Conservation (phyloP, 2,113 vertebrate species). For the Ophthalmolycus amberensis region DNA sequence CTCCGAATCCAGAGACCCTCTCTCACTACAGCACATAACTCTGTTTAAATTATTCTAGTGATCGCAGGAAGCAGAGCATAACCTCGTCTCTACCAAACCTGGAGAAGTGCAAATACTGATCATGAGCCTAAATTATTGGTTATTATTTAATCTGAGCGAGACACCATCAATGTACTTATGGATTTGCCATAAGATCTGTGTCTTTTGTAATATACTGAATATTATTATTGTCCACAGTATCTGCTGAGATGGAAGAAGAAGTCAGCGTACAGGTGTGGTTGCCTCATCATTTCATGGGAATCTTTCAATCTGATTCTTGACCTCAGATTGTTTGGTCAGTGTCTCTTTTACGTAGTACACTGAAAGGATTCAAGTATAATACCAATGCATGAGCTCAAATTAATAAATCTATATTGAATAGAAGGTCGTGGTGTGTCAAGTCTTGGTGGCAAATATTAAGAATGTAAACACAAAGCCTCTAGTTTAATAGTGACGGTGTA, state of each 20-base stretch:
- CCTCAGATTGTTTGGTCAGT: background rate
- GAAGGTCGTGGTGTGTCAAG: background rate
- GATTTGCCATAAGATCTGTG: background rate
- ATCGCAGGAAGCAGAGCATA: background rate
- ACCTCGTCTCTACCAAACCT: background rate
- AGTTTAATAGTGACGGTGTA: background rate
- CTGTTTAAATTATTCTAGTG: background rate
- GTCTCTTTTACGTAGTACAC: background rate
- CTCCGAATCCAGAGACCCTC: conserved; percentile 18
- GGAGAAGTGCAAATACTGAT: background rate
- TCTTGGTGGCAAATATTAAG: background rate
- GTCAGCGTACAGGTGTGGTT: background rate
- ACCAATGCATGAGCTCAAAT: conserved; percentile 18
- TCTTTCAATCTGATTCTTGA: background rate
- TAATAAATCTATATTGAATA: conserved; percentile 37
- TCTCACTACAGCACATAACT: conserved; percentile 2
- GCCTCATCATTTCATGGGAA: background rate
- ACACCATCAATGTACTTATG: background rate
- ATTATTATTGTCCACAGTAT: background rate
- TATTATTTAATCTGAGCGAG: background rate
- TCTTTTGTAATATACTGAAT: background rate
- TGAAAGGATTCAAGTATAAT: background rate
- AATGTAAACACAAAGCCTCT: background rate
- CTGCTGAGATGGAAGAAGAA: background rate
- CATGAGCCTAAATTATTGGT: background rate